Evolutionary conservation across 2,888 invertebrate genomes (phyloP), one percentile per base, ranked within the genome.

Genomic region (Vandiemenella viatica): DNA sequence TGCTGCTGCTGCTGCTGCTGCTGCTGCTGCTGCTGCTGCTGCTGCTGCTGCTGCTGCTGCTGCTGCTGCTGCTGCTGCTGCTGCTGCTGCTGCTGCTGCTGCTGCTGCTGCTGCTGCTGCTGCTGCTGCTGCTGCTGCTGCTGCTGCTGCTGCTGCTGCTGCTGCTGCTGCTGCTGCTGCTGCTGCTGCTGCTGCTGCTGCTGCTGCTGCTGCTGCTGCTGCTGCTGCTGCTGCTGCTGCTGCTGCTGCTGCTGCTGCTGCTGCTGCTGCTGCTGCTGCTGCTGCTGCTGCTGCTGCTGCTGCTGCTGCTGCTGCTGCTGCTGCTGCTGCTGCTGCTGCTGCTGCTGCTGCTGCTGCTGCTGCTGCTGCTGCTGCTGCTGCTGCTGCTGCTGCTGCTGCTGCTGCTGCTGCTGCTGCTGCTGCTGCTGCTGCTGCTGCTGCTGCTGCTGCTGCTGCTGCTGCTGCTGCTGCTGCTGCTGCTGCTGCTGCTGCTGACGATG

Each of bases 21-120:
- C 45, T 26, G 13, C 32, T 23, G 45, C 10, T 45, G 22, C 45
- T n/a, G 32, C 15, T 37, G n/a, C 32, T 45, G 15, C 45, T 32
- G 15, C 45, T 45, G 37, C 26, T 23, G 45, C 5, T 26, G n/a
- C 15, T 13, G 15, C 45, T 23, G 45, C 45, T 45, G 21, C 10
- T 13, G 15, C 45, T 26, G 22, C 22, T 45, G 26, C 45, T 45
- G 15, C 5, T 26, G 45, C 26, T n/a, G 45, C n/a, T n/a, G 45
- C n/a, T 7, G 45, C 19, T 18, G 32, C 32, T 32, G 32, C 32
- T 32, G 32, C 32, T 32, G 32, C 32, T 32, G 32, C 32, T 32
- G 32, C 32, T 32, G 32, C 32, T 32, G 32, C 32, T 32, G 32
- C 32, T 32, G 32, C 32, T 32, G 32, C 32, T 32, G 32, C 32